Evolutionary conservation across 2,797 vertebrate species (phyloP).

Genomic region (Typhlichthys subterraneus): DNA sequence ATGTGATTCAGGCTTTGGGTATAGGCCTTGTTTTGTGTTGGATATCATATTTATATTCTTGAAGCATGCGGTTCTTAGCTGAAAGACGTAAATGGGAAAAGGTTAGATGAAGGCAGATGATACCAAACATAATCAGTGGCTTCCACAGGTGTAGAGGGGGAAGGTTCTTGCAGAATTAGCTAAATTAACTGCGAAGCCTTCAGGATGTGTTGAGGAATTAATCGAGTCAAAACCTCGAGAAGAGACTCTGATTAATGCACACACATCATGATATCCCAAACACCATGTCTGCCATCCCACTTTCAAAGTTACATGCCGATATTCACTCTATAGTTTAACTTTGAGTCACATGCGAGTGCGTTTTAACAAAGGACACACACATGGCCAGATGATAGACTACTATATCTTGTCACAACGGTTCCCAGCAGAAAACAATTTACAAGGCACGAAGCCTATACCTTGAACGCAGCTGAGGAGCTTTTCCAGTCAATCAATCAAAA

Average conservation of each 20-base stretch:
- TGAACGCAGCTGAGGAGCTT: constrained; percentile 46
- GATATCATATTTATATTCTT: constrained; percentile 1
- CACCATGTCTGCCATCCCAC: neutral
- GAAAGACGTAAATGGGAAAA: too few relatives aligned
- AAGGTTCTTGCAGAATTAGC: too few relatives aligned
- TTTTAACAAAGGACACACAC: constrained; percentile 17
- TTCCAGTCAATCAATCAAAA: too few relatives aligned
- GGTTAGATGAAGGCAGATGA: too few relatives aligned
- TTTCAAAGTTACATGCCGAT: neutral
- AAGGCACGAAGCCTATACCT: constrained; percentile 49
- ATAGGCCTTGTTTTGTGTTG: constrained; percentile 23
- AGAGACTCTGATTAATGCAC: too few relatives aligned
- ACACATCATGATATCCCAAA: neutral
- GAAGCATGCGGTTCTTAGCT: too few relatives aligned
- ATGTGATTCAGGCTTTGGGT: neutral
- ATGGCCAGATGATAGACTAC: constrained; percentile 12
- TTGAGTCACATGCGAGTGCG: neutral
- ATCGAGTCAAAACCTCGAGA: neutral
- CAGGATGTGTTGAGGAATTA: neutral
- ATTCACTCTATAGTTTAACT: neutral
- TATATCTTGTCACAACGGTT: constrained; percentile 6
- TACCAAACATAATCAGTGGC: too few relatives aligned
- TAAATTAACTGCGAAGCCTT: neutral
- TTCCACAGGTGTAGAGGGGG: too few relatives aligned
- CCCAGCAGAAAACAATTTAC: constrained; percentile 43